Conservation (phyloP, 2,113 vertebrate genomes). For the Procavia capensis region DNA sequence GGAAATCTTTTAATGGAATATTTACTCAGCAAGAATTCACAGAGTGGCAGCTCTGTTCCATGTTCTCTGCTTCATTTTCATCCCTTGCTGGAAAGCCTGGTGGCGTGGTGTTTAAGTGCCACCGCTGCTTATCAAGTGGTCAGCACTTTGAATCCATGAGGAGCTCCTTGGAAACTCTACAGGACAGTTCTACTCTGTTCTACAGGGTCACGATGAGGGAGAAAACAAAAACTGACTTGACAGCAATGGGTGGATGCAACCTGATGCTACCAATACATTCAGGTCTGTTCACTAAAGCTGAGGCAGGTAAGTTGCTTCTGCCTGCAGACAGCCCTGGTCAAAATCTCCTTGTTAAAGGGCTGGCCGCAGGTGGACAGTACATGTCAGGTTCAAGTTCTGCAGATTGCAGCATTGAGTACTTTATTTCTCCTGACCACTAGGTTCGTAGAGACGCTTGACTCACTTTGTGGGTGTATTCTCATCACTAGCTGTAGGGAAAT, state of each 20-base stretch:
- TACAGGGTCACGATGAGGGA: too few relatives aligned
- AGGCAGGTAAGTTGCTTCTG: not conserved
- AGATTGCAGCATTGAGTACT: not conserved
- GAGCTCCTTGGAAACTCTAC: too few relatives aligned
- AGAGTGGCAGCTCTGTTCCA: not conserved
- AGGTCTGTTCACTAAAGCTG: too few relatives aligned
- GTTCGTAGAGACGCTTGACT: too few relatives aligned
- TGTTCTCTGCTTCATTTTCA: not conserved
- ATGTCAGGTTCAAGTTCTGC: not conserved
- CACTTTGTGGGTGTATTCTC: not conserved
- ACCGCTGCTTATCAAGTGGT: too few relatives aligned
- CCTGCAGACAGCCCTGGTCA: not conserved
- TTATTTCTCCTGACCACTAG: not conserved
- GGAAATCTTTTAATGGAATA: not conserved
- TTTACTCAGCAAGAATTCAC: not conserved
- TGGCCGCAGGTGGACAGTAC: not conserved
- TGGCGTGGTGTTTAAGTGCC: too few relatives aligned
- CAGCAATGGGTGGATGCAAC: too few relatives aligned
- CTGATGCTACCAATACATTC: not conserved
- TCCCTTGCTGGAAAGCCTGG: too few relatives aligned
- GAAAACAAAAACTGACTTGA: too few relatives aligned
- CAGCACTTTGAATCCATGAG: too few relatives aligned
- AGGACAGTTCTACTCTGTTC: too few relatives aligned
- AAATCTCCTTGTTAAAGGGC: not conserved
- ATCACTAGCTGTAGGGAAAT: not conserved